A percentile compares a stretch with the other conserved stretches of the same genome.
Evolutionary conservation across 2,113 vertebrate genomes (phyloP).

Genomic region (Mus spicilegus): DNA sequence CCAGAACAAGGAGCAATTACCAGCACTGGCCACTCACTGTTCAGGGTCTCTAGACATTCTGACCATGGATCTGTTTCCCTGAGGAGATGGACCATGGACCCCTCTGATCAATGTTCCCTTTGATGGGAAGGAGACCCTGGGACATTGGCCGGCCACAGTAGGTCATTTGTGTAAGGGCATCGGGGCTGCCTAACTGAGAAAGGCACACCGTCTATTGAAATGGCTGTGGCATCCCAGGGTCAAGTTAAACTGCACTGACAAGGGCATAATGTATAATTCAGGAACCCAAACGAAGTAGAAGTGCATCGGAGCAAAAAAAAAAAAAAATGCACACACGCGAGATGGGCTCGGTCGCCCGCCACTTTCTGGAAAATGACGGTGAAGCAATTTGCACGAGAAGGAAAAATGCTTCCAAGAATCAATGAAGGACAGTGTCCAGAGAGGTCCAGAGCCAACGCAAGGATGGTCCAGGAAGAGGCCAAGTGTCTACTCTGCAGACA

Average conservation of each 20-base stretch:
- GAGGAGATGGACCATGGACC: not conserved
- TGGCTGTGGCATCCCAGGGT: constrained; percentile 77
- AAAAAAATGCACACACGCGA: constrained; percentile 53
- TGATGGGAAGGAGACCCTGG: constrained; percentile 59
- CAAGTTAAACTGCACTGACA: constrained; percentile 82
- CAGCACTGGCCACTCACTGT: not conserved
- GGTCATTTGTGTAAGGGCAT: constrained; percentile 78
- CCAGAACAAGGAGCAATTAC: not conserved
- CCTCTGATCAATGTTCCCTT: constrained; percentile 73
- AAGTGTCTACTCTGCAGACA: not conserved
- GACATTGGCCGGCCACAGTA: constrained; percentile 58
- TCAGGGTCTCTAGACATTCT: not conserved
- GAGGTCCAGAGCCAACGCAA: not conserved
- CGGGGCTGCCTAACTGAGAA: constrained; percentile 41
- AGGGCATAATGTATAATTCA: constrained; percentile 86
- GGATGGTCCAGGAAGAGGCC: constrained; percentile 20
- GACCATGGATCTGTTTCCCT: not conserved
- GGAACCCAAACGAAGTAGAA: constrained; percentile 79
- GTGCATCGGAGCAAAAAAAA: constrained; percentile 74
- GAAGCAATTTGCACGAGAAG: constrained; percentile 67
- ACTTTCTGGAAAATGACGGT: constrained; percentile 82
- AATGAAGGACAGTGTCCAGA: constrained; percentile 40
- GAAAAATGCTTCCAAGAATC: constrained; percentile 68
- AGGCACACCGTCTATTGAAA: constrained; percentile 67
- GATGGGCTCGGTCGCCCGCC: constrained; percentile 77